Evolutionary conservation across 2,113 vertebrate genomes (phyloP), one percentile per base, ranked within the genome.

Genomic region (Gasterosteus aculeatus): DNA sequence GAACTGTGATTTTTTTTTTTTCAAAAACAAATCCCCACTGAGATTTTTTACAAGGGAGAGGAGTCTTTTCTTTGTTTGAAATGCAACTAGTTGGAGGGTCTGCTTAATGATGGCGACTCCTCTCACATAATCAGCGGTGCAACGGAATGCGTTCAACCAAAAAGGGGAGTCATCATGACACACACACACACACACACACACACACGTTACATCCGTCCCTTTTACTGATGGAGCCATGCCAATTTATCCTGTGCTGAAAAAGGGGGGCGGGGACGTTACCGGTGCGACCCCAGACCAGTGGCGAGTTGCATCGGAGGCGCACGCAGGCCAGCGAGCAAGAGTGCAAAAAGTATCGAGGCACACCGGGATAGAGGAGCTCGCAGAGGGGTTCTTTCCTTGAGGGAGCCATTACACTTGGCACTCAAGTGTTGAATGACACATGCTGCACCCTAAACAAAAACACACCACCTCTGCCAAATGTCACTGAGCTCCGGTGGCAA

Each of bases 381-480:
- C 51, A 29, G 31, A 65, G 15, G 41, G 41, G 22, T 64, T 18
- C 41, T 26, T 29, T 42, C 19, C 53, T 79, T 77, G 7, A 72
- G 61, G 68, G 26, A 38, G 42, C 42, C 67, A 12, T 51, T 67
- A 49, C 44, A 31, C 61, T 77, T 78, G 77, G 77, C 77, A 42
- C 54, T 58, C 31, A 65, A 18, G 44, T 22, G 42, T 38, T 77
- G 56, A 85, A 12, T 72, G 73, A 87, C 69, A 83, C 84, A 72
- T 54, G 39, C 56, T 75, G 65, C 41, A 59, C 74, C 68, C 67
- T 70, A 70, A 83, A 81, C 75, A 83, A 82, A 79, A 69, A 39
- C 75, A 78, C 35, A 60, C 6, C 69, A 8, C 38, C 38, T 38
- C 68, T 83, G 86, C 80, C 82, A 86, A 44, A 22, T 63, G 66